Conservation (phyloP, 2,113 vertebrate genomes). For the Laticauda colubrina region DNA sequence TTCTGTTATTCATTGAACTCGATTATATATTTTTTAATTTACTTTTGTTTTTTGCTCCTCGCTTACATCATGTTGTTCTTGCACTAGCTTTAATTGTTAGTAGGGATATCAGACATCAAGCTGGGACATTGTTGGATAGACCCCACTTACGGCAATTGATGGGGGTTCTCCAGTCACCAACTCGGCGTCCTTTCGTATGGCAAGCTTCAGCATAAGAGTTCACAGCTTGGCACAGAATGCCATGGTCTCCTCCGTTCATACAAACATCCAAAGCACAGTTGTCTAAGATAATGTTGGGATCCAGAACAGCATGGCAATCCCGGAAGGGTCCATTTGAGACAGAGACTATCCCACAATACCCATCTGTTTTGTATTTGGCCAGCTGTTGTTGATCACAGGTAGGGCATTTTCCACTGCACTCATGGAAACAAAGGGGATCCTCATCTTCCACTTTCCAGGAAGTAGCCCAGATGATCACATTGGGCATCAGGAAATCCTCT, state of each 20-base stretch:
- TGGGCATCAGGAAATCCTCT: fast-evolving
- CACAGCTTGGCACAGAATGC: slow-evolving; percentile 63
- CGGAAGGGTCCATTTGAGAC: slow-evolving; percentile 59
- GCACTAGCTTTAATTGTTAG: not conserved
- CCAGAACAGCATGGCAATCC: slow-evolving; percentile 50
- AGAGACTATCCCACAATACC: slow-evolving; percentile 23
- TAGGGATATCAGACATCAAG: not conserved
- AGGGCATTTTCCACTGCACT: fast-evolving
- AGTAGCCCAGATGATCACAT: not conserved
- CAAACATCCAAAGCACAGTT: slow-evolving; percentile 75
- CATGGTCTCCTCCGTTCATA: slow-evolving; percentile 35
- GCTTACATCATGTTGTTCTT: not conserved
- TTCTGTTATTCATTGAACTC: too few relatives aligned
- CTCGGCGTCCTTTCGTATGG: slow-evolving; percentile 46
- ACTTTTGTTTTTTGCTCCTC: too few relatives aligned
- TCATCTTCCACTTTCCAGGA: slow-evolving; percentile 42
- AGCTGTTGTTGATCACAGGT: fast-evolving
- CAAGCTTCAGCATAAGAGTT: slow-evolving; percentile 65
- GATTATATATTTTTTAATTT: too few relatives aligned
- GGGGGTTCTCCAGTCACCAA: slow-evolving; percentile 69
- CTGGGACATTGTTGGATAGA: not conserved
- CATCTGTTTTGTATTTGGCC: fast-evolving
- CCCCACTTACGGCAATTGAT: slow-evolving; percentile 75
- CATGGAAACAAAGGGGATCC: not conserved
- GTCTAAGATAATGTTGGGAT: slow-evolving; percentile 57